phyloP scores from a whole-genome alignment of 2,797 vertebrate genomes.

The Capromys pilorides region DNA sequence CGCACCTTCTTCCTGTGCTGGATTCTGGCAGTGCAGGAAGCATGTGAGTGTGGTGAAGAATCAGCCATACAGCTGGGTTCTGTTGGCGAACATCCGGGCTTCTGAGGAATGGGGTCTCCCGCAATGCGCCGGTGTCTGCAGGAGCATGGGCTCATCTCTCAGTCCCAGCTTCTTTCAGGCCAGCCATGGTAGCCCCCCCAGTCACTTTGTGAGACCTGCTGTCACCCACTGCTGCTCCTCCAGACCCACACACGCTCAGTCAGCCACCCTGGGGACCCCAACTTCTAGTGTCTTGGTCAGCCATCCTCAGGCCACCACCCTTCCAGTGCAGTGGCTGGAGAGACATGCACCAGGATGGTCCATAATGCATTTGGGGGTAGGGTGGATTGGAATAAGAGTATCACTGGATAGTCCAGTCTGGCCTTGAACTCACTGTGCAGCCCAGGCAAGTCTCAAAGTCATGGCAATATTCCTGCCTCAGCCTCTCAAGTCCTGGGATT shows the following conservation, averaged over 20 bases:
- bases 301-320: neutral
- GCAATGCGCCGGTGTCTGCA: neutral
- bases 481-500: neutral
- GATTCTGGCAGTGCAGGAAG: neutral
- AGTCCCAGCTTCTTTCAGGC: neutral
- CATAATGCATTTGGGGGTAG: neutral
- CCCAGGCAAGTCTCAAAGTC: neutral
- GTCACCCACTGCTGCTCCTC: fast-evolving
- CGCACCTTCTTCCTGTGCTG: neutral
- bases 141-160: neutral
- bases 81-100: fast-evolving
- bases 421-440: neutral
- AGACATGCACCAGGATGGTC: fast-evolving
- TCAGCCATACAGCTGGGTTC: neutral
- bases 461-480: neutral
- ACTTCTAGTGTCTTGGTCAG: fast-evolving
- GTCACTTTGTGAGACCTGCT: fast-evolving
- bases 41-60: neutral
- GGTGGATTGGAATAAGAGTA: neutral
- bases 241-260: fast-evolving
- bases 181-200: fast-evolving
- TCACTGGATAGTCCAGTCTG: neutral
- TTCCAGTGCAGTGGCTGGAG: fast-evolving
- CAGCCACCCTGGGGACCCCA: too few relatives aligned
- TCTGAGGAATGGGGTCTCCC: neutral